Conservation (phyloP, 2,888 invertebrate species). For the Agrenia bidenticulata region DNA sequence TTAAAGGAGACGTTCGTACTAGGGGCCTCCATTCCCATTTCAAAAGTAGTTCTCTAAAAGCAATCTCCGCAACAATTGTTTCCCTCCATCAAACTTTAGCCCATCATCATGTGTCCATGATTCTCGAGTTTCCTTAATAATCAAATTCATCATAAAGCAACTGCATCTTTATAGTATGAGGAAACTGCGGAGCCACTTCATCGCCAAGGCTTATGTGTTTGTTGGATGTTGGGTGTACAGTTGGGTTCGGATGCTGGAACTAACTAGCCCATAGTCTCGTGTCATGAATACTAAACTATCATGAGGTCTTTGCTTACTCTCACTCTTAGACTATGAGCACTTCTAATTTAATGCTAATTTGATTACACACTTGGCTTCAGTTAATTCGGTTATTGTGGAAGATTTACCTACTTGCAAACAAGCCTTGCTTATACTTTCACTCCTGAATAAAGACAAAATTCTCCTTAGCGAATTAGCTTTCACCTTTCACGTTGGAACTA, state of each 20-base stretch:
- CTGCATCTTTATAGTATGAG: too few species aligned
- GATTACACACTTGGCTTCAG: conserved; percentile 32
- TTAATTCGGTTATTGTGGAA: conserved; percentile 40
- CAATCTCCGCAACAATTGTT: too few species aligned
- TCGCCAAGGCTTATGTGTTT: not conserved
- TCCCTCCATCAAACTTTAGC: too few species aligned
- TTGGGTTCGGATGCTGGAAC: not conserved
- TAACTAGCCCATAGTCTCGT: not conserved
- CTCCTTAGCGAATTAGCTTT: too few species aligned
- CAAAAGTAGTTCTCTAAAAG: too few species aligned
- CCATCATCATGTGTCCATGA: too few species aligned
- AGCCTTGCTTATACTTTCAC: not conserved
- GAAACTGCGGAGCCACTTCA: not conserved
- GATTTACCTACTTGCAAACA: conserved; percentile 18
- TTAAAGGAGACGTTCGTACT: too few species aligned
- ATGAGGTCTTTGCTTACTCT: conserved; percentile 1
- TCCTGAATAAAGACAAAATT: not conserved
- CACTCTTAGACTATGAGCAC: conserved; percentile 13
- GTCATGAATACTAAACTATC: conserved; percentile 14
- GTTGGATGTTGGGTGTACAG: not conserved
- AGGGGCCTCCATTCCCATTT: too few species aligned
- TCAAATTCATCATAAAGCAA: too few species aligned
- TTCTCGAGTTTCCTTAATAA: too few species aligned
- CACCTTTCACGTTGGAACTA: too few species aligned
- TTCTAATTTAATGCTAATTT: conserved; percentile 42